A percentile compares a stretch with the other conserved stretches of the same genome.
Evolutionary conservation across 2,888 invertebrate species (phyloP).

Genomic region (Drosophila cognata): DNA sequence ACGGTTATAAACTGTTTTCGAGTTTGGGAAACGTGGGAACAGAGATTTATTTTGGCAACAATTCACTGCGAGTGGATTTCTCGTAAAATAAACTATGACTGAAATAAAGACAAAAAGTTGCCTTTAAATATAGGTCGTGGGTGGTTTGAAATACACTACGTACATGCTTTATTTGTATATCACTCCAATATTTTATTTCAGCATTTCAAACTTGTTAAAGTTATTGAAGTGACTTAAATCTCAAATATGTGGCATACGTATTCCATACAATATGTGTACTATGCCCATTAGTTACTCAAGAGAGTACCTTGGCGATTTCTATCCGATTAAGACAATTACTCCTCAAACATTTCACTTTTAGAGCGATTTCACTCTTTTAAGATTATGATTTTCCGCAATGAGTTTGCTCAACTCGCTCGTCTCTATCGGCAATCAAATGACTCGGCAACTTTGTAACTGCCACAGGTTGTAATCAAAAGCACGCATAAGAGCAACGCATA

Average conservation of each 20-base stretch:
- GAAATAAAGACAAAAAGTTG: slow-evolving; percentile 1
- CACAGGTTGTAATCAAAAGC: slow-evolving; percentile 34
- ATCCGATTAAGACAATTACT: slow-evolving; percentile 5
- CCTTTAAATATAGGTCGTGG: background rate
- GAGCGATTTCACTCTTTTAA: slow-evolving; percentile 23
- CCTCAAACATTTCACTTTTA: slow-evolving; percentile 33
- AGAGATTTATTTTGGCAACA: slow-evolving; percentile 50
- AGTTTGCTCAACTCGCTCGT: slow-evolving; percentile 33
- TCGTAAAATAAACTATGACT: slow-evolving; percentile 26
- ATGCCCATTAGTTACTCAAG: background rate
- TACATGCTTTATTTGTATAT: background rate
- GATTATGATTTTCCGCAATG: slow-evolving; percentile 42
- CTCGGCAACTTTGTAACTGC: slow-evolving; percentile 52
- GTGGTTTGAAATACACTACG: background rate
- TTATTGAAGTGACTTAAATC: background rate
- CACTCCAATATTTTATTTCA: background rate
- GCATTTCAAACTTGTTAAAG: background rate
- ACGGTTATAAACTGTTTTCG: slow-evolving; percentile 69
- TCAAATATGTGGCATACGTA: background rate
- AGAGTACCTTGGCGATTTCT: slow-evolving; percentile 8
- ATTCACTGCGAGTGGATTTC: slow-evolving; percentile 20
- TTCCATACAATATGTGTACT: background rate
- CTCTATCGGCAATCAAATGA: slow-evolving; percentile 68
- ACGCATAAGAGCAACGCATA: slow-evolving; percentile 23
- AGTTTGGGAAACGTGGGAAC: slow-evolving; percentile 70